phyloP scores from a whole-genome alignment of 2,888 invertebrate species.

The Dryobotodes eremita region DNA sequence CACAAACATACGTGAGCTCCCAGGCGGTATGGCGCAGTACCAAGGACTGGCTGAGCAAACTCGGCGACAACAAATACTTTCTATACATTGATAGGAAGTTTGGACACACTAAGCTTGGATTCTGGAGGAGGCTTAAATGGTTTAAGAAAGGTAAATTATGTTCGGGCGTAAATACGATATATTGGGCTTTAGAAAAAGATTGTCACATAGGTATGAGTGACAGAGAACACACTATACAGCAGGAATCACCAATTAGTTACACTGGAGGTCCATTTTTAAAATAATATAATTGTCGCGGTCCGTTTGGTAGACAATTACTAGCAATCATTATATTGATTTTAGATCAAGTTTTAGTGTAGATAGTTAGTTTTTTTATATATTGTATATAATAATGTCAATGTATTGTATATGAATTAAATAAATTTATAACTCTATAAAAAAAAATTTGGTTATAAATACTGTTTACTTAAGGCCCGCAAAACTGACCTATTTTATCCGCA shows the following conservation, averaged over 20 bases:
- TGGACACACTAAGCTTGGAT: slow-evolving; percentile 90
- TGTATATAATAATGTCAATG: no score
- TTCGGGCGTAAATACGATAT: not conserved
- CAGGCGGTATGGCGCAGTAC: slow-evolving; percentile 87
- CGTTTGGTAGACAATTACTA: not conserved
- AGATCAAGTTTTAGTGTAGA: not conserved
- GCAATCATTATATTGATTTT: not conserved
- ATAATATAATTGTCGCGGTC: not conserved
- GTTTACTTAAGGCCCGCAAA: not conserved
- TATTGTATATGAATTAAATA: no score
- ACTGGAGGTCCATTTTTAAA: no score
- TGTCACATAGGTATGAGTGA: not conserved
- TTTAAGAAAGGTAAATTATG: slow-evolving; percentile 84
- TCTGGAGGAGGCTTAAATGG: slow-evolving; percentile 91
- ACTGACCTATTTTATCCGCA: no score
- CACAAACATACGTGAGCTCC: slow-evolving; percentile 87
- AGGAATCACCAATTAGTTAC: no score
- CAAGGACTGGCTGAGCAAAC: slow-evolving; percentile 84
- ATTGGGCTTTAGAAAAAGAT: no score
- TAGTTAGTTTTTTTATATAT: no score
- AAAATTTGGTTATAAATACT: not conserved
- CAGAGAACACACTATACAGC: not conserved
- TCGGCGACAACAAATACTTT: slow-evolving; percentile 85
- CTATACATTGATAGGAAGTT: slow-evolving; percentile 90
- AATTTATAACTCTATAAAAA: no score